Evolutionary conservation across 2,113 vertebrate species (phyloP), one percentile per base, ranked within the genome.

Genomic region (Atractosteus spatula): DNA sequence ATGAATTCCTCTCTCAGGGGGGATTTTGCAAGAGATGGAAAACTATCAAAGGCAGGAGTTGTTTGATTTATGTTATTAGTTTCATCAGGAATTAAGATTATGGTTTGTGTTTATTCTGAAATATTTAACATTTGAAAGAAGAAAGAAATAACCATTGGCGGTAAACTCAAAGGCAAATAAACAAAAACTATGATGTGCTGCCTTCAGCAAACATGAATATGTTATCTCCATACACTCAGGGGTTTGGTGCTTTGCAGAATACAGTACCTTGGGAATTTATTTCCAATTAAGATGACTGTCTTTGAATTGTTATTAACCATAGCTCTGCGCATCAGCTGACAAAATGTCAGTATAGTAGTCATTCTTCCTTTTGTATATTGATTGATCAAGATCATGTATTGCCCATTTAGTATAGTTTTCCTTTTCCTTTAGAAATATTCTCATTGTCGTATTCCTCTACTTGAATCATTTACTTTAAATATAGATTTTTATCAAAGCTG

Each of bases 111-210:
- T 59, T 7, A n/a, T 13, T 59, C 14, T 59, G 57, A 59, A 59
- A 59, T 59, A 59, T 59, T 59, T 59, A 59, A 59, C n/a, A 59
- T 59, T n/a, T 59, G 5, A 59, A 59, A 59, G 57, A 59, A 59
- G 3, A 59, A 59, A 59, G 5, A 55, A 55, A 55, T 13, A 59
- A 13, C 5, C 10, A n/a, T 13, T 13, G 57, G 12, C 7, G 2
- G n/a, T 13, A 59, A 16, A 59, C 12, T 16, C 12, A 59, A 59
- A 16, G 57, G n/a, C 12, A 13, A 59, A 59, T 59, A 59, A 14
- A 59, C 12, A 13, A 59, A 59, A 59, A 11, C 4, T 13, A n/a
- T 10, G 4, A 8, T 59, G 57, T 5, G 57, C 57, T 59, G 57
- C 57, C 57, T 59, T 59, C 10, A 59, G 57, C n/a, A 3, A 16